Conservation (phyloP, 2,797 vertebrate species). For the Liasis olivaceus region DNA sequence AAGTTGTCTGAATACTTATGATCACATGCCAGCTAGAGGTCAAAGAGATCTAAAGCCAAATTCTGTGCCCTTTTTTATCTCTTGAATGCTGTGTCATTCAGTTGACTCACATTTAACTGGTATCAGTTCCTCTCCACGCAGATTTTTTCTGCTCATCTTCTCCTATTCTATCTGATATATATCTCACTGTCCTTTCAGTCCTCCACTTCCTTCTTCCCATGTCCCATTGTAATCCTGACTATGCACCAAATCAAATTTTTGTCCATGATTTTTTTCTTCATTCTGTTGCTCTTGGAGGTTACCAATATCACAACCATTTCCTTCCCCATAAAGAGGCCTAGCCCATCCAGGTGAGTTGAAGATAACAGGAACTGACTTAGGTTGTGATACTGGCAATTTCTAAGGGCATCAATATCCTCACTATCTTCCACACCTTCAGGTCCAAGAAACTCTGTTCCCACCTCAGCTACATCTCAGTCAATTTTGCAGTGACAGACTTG, state of each 20-base stretch:
- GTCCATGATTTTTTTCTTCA: conserved; percentile 79
- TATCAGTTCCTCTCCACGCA: neutral
- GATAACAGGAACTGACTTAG: conserved; percentile 57
- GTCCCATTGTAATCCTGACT: neutral
- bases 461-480: conserved; percentile 85
- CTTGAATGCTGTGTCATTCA: neutral
- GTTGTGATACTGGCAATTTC: neutral
- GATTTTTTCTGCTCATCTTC: neutral
- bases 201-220: neutral
- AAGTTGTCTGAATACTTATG: neutral
- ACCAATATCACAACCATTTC: conserved; percentile 74
- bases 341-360: conserved; percentile 78
- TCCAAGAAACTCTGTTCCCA: conserved; percentile 82
- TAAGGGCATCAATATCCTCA: conserved; percentile 77
- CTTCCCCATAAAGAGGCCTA: conserved; percentile 73
- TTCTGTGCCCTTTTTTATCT: neutral
- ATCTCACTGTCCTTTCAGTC: neutral
- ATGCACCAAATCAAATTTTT: conserved; percentile 59
- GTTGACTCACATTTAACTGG: neutral
- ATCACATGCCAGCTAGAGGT: neutral
- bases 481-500: conserved; percentile 78
- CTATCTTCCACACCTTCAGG: conserved; percentile 74
- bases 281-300: conserved; percentile 75
- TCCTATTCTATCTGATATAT: neutral
- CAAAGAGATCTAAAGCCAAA: neutral